phyloP scores from a whole-genome alignment of 2,888 invertebrate species.

The Horisme vitalbata region DNA sequence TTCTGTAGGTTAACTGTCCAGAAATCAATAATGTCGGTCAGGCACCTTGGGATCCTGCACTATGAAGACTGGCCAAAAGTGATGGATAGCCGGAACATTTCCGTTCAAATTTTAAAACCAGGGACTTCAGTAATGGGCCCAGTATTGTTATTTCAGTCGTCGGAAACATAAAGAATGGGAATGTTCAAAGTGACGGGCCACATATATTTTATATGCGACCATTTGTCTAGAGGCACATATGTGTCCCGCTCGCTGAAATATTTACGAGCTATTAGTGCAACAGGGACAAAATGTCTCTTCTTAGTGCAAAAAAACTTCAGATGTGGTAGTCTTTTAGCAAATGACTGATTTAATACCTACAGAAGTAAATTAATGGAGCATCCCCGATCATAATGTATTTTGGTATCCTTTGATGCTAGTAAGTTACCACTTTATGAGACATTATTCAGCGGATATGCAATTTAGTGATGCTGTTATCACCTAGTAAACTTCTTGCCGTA shows the following conservation, averaged over 20 bases:
- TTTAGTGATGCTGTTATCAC: conserved; percentile 20
- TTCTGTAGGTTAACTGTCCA: no score
- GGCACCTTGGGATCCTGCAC: not conserved
- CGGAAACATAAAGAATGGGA: conserved; percentile 71
- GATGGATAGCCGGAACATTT: conserved; percentile 62
- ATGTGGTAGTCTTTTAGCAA: conserved; percentile 57
- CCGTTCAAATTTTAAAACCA: conserved; percentile 60
- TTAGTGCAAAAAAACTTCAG: conserved; percentile 36
- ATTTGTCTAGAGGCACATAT: conserved; percentile 74
- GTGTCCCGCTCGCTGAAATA: conserved; percentile 70
- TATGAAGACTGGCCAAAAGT: conserved; percentile 58
- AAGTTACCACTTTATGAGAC: conserved; percentile 25
- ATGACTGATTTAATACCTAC: conserved; percentile 70
- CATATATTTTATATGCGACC: conserved; percentile 72
- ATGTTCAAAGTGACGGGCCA: conserved; percentile 69
- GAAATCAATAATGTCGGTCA: not conserved
- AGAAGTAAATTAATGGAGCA: conserved; percentile 61
- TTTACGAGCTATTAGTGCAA: conserved; percentile 79
- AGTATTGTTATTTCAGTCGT: conserved; percentile 79
- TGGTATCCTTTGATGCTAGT: conserved; percentile 49
- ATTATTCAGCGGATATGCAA: conserved; percentile 27
- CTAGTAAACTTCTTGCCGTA: conserved; percentile 6
- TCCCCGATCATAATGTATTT: conserved; percentile 44
- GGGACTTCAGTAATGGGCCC: conserved; percentile 50
- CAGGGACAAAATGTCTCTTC: conserved; percentile 57